These are phyloP conservation scores for Drosophila littoralis DNA, from an alignment of 1,140 invertebrate genomes.

Conservation along the genomic window DNA sequence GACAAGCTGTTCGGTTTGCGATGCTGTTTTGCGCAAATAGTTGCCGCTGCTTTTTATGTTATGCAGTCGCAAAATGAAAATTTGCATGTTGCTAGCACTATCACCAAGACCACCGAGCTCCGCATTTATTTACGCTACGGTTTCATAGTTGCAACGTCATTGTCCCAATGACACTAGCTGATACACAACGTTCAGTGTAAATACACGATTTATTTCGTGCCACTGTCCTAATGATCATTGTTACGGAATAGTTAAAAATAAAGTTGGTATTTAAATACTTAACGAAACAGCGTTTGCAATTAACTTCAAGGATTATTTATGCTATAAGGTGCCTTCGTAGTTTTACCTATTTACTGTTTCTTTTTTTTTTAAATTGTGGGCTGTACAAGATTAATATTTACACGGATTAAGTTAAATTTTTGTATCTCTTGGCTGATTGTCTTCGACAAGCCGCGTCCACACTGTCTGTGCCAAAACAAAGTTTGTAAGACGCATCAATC, in stretches of 20 bases:
- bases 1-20: slow-evolving; percentile 78
- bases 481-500: slow-evolving; percentile 53
- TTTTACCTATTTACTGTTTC: not conserved
- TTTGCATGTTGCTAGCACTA: slow-evolving; percentile 36
- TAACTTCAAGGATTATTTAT: no score
- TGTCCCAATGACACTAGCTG: slow-evolving; percentile 4
- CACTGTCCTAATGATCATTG: not conserved
- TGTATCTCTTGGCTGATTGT: slow-evolving; percentile 8
- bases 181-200: no score
- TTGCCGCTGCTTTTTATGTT: slow-evolving; percentile 42
- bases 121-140: slow-evolving; percentile 62
- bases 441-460: slow-evolving; percentile 9
- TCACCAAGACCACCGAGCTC: slow-evolving; percentile 18
- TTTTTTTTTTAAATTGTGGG: not conserved
- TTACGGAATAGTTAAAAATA: not conserved
- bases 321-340: no score
- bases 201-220: not conserved
- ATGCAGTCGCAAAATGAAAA: slow-evolving; percentile 28
- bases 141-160: slow-evolving; percentile 39
- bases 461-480: slow-evolving; percentile 17
- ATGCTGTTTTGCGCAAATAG: slow-evolving; percentile 69
- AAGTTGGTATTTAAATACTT: not conserved
- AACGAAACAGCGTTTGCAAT: no score
- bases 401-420: not conserved
- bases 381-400: no score